Percentiles rank a stretch among this genome's conserved stretches.
These are phyloP conservation scores for Pelecanoides urinatrix DNA, from an alignment of 2,113 vertebrate genomes.

Conservation along the genomic window DNA sequence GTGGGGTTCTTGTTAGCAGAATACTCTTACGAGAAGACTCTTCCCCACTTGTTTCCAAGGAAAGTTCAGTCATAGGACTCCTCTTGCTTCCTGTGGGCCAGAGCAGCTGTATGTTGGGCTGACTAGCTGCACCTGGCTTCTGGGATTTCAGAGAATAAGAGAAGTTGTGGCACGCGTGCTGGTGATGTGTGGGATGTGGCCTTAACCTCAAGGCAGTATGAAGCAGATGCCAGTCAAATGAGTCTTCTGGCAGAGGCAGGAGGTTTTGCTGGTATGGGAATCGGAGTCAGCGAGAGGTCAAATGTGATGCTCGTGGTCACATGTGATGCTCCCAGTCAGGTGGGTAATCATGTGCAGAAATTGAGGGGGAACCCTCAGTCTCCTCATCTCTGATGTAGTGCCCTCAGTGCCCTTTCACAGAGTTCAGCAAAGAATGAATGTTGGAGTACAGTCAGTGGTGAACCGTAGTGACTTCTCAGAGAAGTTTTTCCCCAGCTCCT, in stretches of 20 bases:
- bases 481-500: neutral
- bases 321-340: fast-evolving
- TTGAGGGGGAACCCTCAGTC: neutral
- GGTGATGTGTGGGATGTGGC: neutral
- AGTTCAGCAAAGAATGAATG: neutral
- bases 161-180: neutral
- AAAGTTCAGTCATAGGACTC: neutral
- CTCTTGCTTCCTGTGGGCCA: neutral
- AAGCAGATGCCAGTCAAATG: neutral
- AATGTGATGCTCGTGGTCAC: neutral
- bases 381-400: neutral
- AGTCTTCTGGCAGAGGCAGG: neutral
- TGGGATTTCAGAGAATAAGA: neutral
- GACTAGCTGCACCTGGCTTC: neutral
- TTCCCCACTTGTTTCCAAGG: neutral
- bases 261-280: neutral
- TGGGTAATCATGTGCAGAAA: neutral
- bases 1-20: neutral
- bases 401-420: neutral
- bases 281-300: neutral
- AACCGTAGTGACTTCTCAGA: neutral
- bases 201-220: neutral
- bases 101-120: neutral
- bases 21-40: neutral
- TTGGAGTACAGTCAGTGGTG: neutral